phyloP scores from a whole-genome alignment of 2,113 vertebrate genomes.

The Callipepla squamata region DNA sequence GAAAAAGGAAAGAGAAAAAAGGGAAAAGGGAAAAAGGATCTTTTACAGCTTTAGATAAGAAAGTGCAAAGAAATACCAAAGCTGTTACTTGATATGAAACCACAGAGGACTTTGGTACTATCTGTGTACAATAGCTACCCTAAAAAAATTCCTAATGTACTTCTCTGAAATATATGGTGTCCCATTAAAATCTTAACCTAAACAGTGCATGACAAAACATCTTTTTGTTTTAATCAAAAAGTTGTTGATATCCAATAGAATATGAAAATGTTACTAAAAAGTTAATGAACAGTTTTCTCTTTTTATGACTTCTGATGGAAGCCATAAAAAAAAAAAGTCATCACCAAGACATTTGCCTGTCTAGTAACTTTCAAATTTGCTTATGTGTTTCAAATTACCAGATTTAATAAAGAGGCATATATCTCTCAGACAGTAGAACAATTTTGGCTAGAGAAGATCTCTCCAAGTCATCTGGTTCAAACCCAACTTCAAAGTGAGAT shows the following conservation, averaged over 20 bases:
- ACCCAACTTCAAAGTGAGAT: background rate
- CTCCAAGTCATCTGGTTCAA: background rate
- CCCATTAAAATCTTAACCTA: background rate
- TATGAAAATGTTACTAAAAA: conserved; percentile 5
- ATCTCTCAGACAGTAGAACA: background rate
- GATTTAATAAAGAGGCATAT: background rate
- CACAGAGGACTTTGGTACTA: background rate
- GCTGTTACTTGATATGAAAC: background rate
- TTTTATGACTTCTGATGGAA: background rate
- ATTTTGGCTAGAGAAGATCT: background rate
- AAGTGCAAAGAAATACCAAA: background rate
- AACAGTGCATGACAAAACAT: background rate
- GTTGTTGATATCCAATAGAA: background rate
- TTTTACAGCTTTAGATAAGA: background rate
- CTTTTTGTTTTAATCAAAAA: background rate
- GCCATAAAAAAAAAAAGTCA: background rate
- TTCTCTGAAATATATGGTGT: background rate
- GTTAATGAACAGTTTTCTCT: background rate
- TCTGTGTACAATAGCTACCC: background rate
- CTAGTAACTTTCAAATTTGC: background rate
- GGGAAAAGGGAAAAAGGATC: background rate
- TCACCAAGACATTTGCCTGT: background rate
- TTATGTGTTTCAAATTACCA: background rate
- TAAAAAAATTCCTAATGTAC: background rate
- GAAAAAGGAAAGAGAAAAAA: too few relatives aligned